Conservation (phyloP, 1,140 invertebrate species). For the Drosophila leontia region DNA sequence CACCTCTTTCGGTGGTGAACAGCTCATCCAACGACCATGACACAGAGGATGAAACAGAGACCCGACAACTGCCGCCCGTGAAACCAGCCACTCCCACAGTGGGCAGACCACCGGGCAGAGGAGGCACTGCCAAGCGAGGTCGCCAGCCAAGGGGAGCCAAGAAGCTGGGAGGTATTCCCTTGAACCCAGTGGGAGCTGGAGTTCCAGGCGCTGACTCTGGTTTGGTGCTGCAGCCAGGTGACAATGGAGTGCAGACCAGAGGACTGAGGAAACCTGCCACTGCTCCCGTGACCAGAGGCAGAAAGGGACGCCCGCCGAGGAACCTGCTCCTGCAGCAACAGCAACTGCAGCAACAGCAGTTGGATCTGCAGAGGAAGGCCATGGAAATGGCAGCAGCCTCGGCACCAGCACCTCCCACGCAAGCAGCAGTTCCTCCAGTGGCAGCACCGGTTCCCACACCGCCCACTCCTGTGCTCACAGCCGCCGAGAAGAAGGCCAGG, state of each 20-base stretch:
- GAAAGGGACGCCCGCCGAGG: slow-evolving; percentile 77
- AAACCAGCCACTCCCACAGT: slow-evolving; percentile 51
- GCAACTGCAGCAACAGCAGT: slow-evolving; percentile 66
- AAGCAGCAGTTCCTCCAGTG: neutral
- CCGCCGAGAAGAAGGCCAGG: slow-evolving; percentile 73
- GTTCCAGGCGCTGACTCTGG: slow-evolving; percentile 21
- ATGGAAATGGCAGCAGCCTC: slow-evolving; percentile 30
- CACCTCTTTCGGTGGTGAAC: slow-evolving; percentile 11
- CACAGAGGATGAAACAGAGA: slow-evolving; percentile 81
- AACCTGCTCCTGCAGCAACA: slow-evolving; percentile 70
- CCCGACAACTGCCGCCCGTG: slow-evolving; percentile 45
- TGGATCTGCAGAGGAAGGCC: slow-evolving; percentile 47
- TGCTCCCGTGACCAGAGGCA: slow-evolving; percentile 60
- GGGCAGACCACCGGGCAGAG: slow-evolving; percentile 59
- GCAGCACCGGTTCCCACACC: slow-evolving; percentile 14
- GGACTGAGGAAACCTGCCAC: slow-evolving; percentile 61
- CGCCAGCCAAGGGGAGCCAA: slow-evolving; percentile 77
- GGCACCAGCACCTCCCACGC: slow-evolving; percentile 73
- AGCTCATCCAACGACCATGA: slow-evolving; percentile 68
- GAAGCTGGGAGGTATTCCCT: slow-evolving; percentile 59
- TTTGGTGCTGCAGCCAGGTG: slow-evolving; percentile 47
- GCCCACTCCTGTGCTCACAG: slow-evolving; percentile 52
- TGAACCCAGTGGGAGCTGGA: slow-evolving; percentile 15
- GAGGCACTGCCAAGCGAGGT: slow-evolving; percentile 72
- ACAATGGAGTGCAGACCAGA: slow-evolving; percentile 74